Conservation (phyloP, 2,888 invertebrate genomes). For the Hyposoter dolosus region DNA sequence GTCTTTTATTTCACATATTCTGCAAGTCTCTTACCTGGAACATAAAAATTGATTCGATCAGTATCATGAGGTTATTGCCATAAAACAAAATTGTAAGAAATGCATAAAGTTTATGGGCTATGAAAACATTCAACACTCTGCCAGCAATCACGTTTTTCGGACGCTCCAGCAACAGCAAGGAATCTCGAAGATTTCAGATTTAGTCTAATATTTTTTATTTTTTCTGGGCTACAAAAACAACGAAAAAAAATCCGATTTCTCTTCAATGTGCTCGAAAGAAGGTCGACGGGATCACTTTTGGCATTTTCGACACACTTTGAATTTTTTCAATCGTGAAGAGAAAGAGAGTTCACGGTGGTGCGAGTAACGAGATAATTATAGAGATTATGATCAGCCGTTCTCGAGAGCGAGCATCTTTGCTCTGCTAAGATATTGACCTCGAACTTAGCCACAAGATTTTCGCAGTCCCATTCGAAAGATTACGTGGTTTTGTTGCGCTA, state of each 20-base stretch:
- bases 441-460: slow-evolving; percentile 43
- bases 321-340: background rate
- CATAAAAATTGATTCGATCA: slow-evolving; percentile 55
- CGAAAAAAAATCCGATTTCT: no score
- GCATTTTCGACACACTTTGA: no score
- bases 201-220: no score
- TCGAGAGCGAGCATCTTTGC: background rate
- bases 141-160: no score
- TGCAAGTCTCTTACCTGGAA: slow-evolving; percentile 56
- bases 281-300: no score
- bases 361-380: slow-evolving; percentile 52
- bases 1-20: slow-evolving; percentile 8
- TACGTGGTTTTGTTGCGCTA: slow-evolving; percentile 8
- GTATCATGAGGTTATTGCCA: slow-evolving; percentile 32
- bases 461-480: slow-evolving; percentile 36
- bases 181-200: no score
- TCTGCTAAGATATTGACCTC: slow-evolving; percentile 22
- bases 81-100: background rate
- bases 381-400: slow-evolving; percentile 32
- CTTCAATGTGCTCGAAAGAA: no score
- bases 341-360: background rate
- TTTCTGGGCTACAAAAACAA: no score
- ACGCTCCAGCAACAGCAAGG: no score
- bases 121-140: no score
- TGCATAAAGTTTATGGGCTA: background rate